Evolutionary conservation across 2,888 invertebrate species (phyloP).

Genomic region (Trichogramma evanescens): DNA sequence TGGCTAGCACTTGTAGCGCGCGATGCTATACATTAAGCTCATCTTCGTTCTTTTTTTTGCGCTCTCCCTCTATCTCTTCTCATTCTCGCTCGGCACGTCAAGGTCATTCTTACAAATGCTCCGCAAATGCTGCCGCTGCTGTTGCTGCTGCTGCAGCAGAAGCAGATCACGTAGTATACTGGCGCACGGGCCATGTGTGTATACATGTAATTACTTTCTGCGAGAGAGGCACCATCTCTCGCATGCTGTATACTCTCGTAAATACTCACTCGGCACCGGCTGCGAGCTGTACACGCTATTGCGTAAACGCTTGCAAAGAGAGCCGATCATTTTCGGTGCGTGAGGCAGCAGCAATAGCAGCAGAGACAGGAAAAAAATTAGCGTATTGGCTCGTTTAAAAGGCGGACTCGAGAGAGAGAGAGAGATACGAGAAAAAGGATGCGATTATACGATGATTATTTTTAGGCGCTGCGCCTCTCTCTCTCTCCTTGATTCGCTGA

Average conservation of each 20-base stretch:
- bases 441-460: no score
- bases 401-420: no score
- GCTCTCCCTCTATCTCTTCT: conserved; percentile 6
- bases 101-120: conserved; percentile 35
- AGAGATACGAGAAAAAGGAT: no score
- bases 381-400: no score
- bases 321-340: no score
- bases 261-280: background rate
- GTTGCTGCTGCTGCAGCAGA: background rate
- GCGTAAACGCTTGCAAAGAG: conserved; percentile 2
- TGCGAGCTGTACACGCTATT: background rate
- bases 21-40: conserved; percentile 10
- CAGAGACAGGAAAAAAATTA: no score
- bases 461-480: no score
- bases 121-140: conserved; percentile 8
- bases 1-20: background rate
- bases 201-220: background rate
- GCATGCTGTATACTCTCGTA: background rate
- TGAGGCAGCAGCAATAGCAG: no score
- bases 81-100: conserved; percentile 21
- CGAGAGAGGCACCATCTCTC: background rate
- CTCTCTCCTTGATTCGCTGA: no score
- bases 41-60: background rate
- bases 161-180: conserved; percentile 1
- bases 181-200: background rate